Percentiles rank a stretch among this genome's conserved stretches.
Conservation (phyloP, 2,888 invertebrate genomes). For the Cephus sareptanus region DNA sequence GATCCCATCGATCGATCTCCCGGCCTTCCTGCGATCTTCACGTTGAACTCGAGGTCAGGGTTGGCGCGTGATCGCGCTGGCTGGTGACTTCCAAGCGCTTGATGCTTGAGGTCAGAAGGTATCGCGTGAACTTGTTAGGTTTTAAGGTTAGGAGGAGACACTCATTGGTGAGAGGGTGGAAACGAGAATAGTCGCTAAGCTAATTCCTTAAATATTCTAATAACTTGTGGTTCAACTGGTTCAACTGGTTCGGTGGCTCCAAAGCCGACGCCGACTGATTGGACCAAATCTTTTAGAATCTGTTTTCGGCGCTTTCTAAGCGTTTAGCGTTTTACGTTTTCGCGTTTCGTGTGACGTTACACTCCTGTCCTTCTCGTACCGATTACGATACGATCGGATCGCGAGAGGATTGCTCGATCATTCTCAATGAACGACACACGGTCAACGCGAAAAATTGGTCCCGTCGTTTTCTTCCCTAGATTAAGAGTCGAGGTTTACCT, state of each 20-base stretch:
- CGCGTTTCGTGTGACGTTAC: neutral
- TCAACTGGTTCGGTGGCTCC: neutral
- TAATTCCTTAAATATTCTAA: too few species aligned
- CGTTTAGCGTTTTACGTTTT: neutral
- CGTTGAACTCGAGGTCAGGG: too few species aligned
- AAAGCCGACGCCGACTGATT: constrained; percentile 2
- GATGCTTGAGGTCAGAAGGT: too few species aligned
- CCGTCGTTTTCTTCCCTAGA: neutral
- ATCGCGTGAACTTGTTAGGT: too few species aligned
- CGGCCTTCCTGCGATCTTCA: neutral
- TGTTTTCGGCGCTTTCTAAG: constrained; percentile 18
- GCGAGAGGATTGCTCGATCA: neutral
- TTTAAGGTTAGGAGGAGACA: too few species aligned
- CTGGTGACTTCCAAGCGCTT: too few species aligned
- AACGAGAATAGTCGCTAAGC: too few species aligned
- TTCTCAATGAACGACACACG: constrained; percentile 10
- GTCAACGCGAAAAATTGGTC: constrained; percentile 12
- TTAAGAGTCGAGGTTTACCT: neutral
- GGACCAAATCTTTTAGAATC: constrained; percentile 35
- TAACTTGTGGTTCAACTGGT: neutral
- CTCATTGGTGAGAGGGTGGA: too few species aligned
- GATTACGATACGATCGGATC: neutral
- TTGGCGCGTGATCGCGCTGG: too few species aligned
- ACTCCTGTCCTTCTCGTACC: neutral
- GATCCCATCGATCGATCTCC: neutral